Base-by-base conservation (phyloP, 1,140 invertebrate genomes). In the Calephelis nemesis region DNA sequence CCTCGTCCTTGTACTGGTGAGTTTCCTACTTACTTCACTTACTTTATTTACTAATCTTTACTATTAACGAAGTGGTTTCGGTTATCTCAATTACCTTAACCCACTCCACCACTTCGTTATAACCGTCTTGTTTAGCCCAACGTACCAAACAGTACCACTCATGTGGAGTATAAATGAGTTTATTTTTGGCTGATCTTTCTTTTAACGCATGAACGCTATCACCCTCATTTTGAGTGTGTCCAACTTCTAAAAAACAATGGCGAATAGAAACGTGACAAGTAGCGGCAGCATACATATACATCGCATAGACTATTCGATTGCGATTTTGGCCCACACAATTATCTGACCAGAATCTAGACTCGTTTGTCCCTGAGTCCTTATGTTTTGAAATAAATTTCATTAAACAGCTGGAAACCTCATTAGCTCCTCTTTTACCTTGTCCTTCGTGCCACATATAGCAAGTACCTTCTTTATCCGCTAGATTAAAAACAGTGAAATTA, bases 121-220 rank as follows among this genome's bases (percentile, higher is more conserved):
- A n/a, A n/a, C n/a, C 49, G 7, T 52, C n/a, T 15, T 52, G 49
- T 6, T 52, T 52, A 52, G 49, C 49, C 49, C 49, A n/a, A 52
- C 49, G n/a, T 52, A 52, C 49, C 49, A 52, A 52, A 52, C 13
- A 52, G 49, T 15, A 52, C 49, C 49, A 52, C 49, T 52, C 49
- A 15, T 52, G 2, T 52, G 49, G 49, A 52, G 6, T 52, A n/a
- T 52, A 52, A 52, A 52, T 52, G 13, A 52, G 12, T 52, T 13
- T 52, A 5, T 52, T 52, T 52, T 52, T 52, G 49, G 13, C 49
- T 4, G 13, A 52, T 52, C 49, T 52, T 52, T 52, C n/a, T 52
- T 13, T 15, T 52, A 52, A 52, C 5, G 13, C 49, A 6, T 52
- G 49, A 7, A 52, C 49, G 49, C 4, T n/a, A 6, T 15, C 49